Percentiles rank a stretch among this genome's conserved stretches.
phyloP scores from a whole-genome alignment of 30 jellyfish, hydroid and myxozoan species.

The Turritopsis rubra region DNA sequence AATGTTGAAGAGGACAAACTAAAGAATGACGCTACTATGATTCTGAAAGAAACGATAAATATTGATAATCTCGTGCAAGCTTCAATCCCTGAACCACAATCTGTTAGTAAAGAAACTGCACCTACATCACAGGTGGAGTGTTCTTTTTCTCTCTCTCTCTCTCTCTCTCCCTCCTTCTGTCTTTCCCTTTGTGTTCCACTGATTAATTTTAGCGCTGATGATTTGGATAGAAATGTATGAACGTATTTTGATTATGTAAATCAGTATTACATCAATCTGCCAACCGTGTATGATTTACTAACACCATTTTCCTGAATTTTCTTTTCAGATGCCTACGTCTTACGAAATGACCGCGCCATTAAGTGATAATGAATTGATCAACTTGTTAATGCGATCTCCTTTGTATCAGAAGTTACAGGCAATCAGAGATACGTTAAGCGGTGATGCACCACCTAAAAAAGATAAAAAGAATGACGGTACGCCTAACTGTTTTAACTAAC shows the following conservation, averaged over 20 bases:
- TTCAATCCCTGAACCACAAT: background rate
- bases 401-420: constrained; percentile 81
- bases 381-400: constrained; percentile 83
- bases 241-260: too few relatives aligned
- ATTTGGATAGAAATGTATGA: too few relatives aligned
- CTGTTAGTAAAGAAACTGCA: background rate
- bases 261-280: too few relatives aligned
- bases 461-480: background rate
- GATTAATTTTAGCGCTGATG: too few relatives aligned
- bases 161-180: background rate
- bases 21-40: constrained; percentile 64
- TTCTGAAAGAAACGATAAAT: constrained; percentile 16
- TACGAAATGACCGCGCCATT: constrained; percentile 82
- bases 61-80: background rate
- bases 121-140: background rate
- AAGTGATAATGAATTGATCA: constrained; percentile 68
- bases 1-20: constrained; percentile 62
- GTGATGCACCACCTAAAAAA: constrained; percentile 36
- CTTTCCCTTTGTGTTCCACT: too few relatives aligned
- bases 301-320: background rate
- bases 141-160: background rate
- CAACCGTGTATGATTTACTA: background rate
- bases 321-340: constrained; percentile 60
- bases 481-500: too few relatives aligned
- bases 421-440: constrained; percentile 51